Evolutionary conservation across 2,113 vertebrate genomes (phyloP), one percentile per base, ranked within the genome.

Genomic region (Hypomesus transpacificus): DNA sequence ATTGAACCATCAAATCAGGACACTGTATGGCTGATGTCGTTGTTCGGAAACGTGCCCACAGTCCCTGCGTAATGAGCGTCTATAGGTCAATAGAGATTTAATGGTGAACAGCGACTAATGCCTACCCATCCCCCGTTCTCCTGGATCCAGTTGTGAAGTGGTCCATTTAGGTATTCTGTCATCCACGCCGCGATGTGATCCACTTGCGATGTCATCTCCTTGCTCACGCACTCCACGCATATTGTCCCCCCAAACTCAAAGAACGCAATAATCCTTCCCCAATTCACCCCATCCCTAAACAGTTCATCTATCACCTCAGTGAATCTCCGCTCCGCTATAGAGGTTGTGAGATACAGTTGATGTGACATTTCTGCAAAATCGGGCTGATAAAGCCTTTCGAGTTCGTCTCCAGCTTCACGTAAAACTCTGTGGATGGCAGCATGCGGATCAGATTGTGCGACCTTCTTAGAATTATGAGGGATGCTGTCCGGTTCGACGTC

Each of bases 91-190:
- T 34, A 50, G 16, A 64, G 57, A 71, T 77, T 58, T 76, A 69
- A 83, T 64, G 72, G 65, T 71, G 65, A 65, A 20, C 28, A 18
- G 69, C 46, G 16, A 71, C 83, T 75, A 16, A 86, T 53, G 92
- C 92, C 53, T 94, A 99, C 97, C 97, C 97, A 99, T 91, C 96
- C 97, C 90, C 97, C 97, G 79, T 99, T 98, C 84, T 97, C 96
- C 84, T 96, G 92, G 91, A 99, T 98, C 97, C 97, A 99, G 90
- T 87, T 91, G 91, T 93, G 92, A 75, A 98, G 93, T 75, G 95
- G 93, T 76, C 94, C 93, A 83, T 98, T 96, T 87, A 99, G 95
- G 91, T 99, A 98, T 82, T 97, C 96, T 0, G 96, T 96, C 97
- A 99, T 99, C 96, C 97, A 99, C 81, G 91, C 75, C 2, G 93